A percentile compares a stretch with the other conserved stretches of the same genome.
These are phyloP conservation scores for Cataglyphis altisquamis DNA, from an alignment of 2,888 invertebrate species.

Conservation along the genomic window DNA sequence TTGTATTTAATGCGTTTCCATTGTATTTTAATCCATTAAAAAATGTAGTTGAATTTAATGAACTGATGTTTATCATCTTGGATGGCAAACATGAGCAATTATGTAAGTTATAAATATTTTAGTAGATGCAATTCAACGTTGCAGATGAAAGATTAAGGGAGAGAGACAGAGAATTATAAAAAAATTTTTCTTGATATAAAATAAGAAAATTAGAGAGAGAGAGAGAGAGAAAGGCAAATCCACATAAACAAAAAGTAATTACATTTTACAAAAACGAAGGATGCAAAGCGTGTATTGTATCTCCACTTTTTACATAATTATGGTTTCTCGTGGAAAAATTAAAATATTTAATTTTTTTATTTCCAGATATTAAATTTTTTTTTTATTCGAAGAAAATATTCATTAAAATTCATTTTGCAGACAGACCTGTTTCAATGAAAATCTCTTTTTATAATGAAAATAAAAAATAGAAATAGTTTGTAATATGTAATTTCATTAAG, in stretches of 20 bases:
- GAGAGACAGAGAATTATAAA: constrained; percentile 2
- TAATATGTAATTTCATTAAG: not conserved
- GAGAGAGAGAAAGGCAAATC: constrained; percentile 11
- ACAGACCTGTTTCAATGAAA: not conserved
- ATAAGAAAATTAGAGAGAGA: constrained; percentile 6
- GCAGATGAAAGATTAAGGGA: constrained; percentile 13
- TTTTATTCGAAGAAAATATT: not conserved
- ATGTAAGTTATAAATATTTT: constrained; percentile 14
- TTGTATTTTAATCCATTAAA: not conserved
- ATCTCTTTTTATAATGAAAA: not conserved
- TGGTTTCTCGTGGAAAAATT: not conserved
- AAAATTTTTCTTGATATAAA: not conserved
- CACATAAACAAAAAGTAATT: constrained; percentile 6
- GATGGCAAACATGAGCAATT: constrained; percentile 35
- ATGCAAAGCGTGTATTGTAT: not conserved
- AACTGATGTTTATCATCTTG: constrained; percentile 30
- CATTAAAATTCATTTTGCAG: not conserved
- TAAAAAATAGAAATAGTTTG: not conserved
- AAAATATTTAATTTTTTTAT: constrained; percentile 5
- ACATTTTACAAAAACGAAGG: not conserved
- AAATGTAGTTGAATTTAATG: constrained; percentile 6
- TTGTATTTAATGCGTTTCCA: not conserved
- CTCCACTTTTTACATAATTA: constrained; percentile 24
- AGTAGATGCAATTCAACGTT: not conserved
- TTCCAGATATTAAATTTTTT: not conserved